Evolutionary conservation across 2,888 invertebrate genomes (phyloP), one percentile per base, ranked within the genome.

Genomic region (Plusia festucae): DNA sequence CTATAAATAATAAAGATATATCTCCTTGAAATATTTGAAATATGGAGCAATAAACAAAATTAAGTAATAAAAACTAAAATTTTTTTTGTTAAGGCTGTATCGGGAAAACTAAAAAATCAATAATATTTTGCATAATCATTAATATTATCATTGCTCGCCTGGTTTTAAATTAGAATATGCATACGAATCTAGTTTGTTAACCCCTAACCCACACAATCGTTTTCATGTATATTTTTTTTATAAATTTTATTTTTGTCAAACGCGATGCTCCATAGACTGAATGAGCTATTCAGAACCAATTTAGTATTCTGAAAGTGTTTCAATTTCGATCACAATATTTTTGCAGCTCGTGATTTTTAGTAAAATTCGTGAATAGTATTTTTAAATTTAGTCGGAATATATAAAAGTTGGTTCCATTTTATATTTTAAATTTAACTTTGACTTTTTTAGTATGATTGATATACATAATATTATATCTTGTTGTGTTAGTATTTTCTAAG

Each of bases 241-340:
- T 67, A 78, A 68, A 75, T 76, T 78, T 79, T 53, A 78, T 75
- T 67, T 67, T 64, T 59, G 22, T 49, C 66, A 60, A 70, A 60
- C 66, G 60, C 62, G 40, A 63, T 64, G 51, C 70, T 78, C 63
- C 61, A 75, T 30, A 30, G 32, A 65, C 65, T 65, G 66, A 70
- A 69, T 65, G 64, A 75, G 75, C 66, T 78, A 78, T 75, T 70
- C 67, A 70, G 44, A 18, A 64, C 54, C 66, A 75, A 76, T 65
- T 69, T 74, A 30, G 49, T 59, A 63, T 73, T 78, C 34, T 20
- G 63, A 53, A 60, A 44, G 49, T 62, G 55, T 74, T 46, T 68
- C 40, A n/a, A 73, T 51, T 60, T 58, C 40, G 54, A 52, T 62
- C 60, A 49, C 51, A 20, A 27, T 27, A 57, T 15, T 53, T 76